These are phyloP conservation scores for Ypsolopha sequella DNA, from an alignment of 2,888 invertebrate species.

Conservation along the genomic window DNA sequence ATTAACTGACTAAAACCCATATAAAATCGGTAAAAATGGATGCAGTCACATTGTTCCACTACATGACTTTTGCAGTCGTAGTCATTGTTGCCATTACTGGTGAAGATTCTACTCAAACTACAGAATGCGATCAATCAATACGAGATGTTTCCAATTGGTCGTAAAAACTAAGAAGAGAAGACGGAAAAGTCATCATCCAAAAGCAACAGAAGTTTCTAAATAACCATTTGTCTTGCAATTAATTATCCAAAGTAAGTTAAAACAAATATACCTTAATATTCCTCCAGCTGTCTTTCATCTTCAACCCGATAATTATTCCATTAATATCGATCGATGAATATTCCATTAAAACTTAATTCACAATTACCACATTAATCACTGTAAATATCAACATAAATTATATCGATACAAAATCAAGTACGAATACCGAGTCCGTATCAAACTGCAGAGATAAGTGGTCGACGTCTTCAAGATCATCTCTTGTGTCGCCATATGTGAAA, in stretches of 20 bases:
- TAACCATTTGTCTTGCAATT: too few relatives aligned
- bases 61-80: constrained; percentile 22
- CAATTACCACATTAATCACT: constrained; percentile 43
- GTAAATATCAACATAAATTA: constrained; percentile 60
- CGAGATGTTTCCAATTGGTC: too few relatives aligned
- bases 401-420: constrained; percentile 48
- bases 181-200: too few relatives aligned
- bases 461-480: constrained; percentile 46
- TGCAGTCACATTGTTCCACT: constrained; percentile 24
- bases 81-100: constrained; percentile 14
- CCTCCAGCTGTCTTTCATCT: too few relatives aligned
- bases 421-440: constrained; percentile 41
- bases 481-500: constrained; percentile 61
- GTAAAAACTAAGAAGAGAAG: too few relatives aligned
- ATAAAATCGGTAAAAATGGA: constrained; percentile 18
- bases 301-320: too few relatives aligned
- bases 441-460: constrained; percentile 48
- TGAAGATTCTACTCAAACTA: neutral
- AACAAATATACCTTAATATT: too few relatives aligned
- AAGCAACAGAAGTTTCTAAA: too few relatives aligned
- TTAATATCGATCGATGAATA: too few relatives aligned
- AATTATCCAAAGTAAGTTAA: too few relatives aligned
- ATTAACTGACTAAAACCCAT: too few relatives aligned
- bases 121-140: too few relatives aligned
- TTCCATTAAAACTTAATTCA: neutral